Evolutionary conservation across 2,797 vertebrate genomes (phyloP), one percentile per base, ranked within the genome.

Genomic region (Remorina albescens): DNA sequence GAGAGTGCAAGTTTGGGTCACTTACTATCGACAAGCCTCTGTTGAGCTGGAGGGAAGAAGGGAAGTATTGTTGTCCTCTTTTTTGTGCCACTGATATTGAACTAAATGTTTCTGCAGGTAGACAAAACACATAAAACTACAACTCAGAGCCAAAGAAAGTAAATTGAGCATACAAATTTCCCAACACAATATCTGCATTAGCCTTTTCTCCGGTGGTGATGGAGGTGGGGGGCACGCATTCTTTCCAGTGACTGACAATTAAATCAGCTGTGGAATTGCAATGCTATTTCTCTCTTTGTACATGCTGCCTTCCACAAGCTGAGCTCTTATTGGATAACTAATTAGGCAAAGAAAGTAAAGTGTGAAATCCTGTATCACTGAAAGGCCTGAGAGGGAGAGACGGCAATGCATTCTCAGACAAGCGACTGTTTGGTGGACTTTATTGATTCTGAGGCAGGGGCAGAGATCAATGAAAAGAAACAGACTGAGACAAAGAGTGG

Each of bases 381-480:
- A 90, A 86, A 88, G 86, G 78, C 82, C 88, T 76, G 82, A 78
- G 81, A 70, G 80, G 56, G 71, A 63, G 74, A 95, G 95, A 93
- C 91, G 84, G 94, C 95, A 94, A 95, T 96, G 96, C 95, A 95
- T 93, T 96, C 95, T 95, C 93, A 94, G 95, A 95, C 95, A 95
- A 95, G 95, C 94, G 76, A 95, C 96, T 95, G 94, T 95, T 96
- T 95, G 95, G 95, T 95, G 95, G 95, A 96, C 95, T 94, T 95
- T 96, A 96, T 97, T 96, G 96, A 93, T 92, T 91, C 84, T 1
- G 92, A 94, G 95, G 95, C 95, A 95, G 96, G 96, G 96, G 96
- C 96, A 95, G 95, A 96, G 96, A 98, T 98, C 96, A 97, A 98
- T 97, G 97, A 96, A 93, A 95, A 95, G 95, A 95, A 95, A 94